A percentile compares a stretch with the other conserved stretches of the same genome.
These are phyloP conservation scores for Urocyon cinereoargenteus DNA, from an alignment of 2,797 vertebrate species.

Conservation along the genomic window DNA sequence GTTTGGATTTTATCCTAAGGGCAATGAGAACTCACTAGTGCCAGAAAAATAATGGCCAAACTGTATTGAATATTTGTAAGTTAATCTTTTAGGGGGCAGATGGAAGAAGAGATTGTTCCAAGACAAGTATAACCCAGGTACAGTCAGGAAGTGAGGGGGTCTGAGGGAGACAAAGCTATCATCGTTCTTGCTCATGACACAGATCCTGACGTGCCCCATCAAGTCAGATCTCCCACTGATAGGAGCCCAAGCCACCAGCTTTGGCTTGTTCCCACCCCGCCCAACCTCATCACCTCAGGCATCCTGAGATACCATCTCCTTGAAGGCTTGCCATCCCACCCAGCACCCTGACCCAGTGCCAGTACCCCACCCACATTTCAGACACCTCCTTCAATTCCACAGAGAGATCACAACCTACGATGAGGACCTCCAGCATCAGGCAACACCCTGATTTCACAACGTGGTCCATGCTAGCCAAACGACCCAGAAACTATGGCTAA, in stretches of 20 bases:
- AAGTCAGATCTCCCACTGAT: conserved; percentile 47
- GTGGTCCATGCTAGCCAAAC: not conserved
- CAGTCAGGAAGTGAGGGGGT: not conserved
- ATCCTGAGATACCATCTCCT: conserved; percentile 66
- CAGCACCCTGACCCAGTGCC: not conserved
- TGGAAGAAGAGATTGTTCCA: conserved; percentile 40
- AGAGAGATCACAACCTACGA: not conserved
- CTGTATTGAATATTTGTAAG: not conserved
- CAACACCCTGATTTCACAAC: conserved; percentile 59
- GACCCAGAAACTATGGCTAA: not conserved
- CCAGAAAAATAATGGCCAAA: not conserved
- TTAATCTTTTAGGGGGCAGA: not conserved
- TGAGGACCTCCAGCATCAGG: not conserved
- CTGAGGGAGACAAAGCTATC: not conserved
- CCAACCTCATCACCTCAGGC: conserved; percentile 38
- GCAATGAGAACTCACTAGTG: not conserved
- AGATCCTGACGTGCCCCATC: not conserved
- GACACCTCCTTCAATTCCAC: conserved; percentile 8
- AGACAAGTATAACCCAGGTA: not conserved
- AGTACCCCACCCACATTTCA: conserved; percentile 47
- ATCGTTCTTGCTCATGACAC: conserved; percentile 10
- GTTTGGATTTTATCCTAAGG: not conserved
- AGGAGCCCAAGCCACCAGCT: not conserved
- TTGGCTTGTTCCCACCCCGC: conserved; percentile 65
- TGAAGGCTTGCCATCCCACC: not conserved